phyloP scores from a whole-genome alignment of 2,113 vertebrate species.

The Leptobrachium leishanense region DNA sequence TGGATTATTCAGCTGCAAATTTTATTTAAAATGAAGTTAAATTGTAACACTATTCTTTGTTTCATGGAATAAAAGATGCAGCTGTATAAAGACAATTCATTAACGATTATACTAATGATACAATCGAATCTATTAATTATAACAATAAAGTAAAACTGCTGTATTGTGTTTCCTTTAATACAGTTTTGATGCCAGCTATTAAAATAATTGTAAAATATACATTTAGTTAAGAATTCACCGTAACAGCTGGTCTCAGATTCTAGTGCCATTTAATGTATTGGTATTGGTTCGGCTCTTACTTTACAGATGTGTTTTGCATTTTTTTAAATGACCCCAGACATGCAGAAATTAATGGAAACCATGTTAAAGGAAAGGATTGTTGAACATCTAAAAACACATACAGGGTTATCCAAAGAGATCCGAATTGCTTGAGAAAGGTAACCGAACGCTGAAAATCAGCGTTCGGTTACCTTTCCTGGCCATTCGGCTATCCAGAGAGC shows the following conservation, averaged over 20 bases:
- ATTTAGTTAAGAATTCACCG: background rate
- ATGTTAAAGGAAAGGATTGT: too few relatives aligned
- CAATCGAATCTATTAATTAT: conserved; percentile 10
- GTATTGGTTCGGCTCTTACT: too few relatives aligned
- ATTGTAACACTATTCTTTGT: background rate
- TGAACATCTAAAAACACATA: too few relatives aligned
- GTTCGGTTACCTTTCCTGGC: too few relatives aligned
- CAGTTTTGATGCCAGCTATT: background rate
- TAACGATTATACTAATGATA: conserved; percentile 5
- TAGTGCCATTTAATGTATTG: too few relatives aligned
- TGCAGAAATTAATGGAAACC: too few relatives aligned
- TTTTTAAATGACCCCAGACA: too few relatives aligned
- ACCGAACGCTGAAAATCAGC: too few relatives aligned
- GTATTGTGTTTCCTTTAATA: conserved; percentile 1
- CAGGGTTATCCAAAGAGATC: too few relatives aligned
- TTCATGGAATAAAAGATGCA: background rate
- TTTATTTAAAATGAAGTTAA: background rate
- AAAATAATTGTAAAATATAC: background rate
- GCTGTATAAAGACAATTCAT: background rate
- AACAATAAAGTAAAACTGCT: background rate
- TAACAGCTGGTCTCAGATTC: background rate
- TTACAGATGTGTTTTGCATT: too few relatives aligned
- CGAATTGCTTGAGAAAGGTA: too few relatives aligned
- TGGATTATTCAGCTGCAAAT: background rate
- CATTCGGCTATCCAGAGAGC: too few relatives aligned